A percentile compares a stretch with the other conserved stretches of the same genome.
These are phyloP conservation scores for Neria commutata DNA, from an alignment of 2,888 invertebrate species.

Conservation along the genomic window DNA sequence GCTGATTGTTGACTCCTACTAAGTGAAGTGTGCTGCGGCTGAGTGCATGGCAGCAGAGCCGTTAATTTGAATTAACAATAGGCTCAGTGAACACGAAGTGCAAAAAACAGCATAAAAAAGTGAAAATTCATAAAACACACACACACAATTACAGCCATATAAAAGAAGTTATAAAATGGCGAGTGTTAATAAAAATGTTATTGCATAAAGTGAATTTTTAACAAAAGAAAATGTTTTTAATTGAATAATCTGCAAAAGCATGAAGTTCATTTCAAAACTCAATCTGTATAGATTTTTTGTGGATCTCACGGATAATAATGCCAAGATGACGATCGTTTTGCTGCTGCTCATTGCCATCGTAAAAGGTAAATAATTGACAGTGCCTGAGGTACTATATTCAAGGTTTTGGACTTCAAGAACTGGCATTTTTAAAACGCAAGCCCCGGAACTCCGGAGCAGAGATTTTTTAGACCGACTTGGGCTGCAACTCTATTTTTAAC, in stretches of 20 bases:
- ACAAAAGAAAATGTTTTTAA: not conserved
- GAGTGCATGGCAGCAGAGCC: not conserved
- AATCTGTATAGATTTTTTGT: slow-evolving; percentile 38
- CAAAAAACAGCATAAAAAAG: slow-evolving; percentile 1
- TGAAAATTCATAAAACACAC: no score
- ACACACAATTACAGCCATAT: no score
- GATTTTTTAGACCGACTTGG: no score
- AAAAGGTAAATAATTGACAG: slow-evolving; percentile 44
- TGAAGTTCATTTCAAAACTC: slow-evolving; percentile 24
- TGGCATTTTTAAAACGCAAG: no score
- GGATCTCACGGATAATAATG: slow-evolving; percentile 45
- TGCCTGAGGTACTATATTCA: no score
- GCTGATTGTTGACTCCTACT: no score
- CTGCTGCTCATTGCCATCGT: slow-evolving; percentile 47
- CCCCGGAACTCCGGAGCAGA: no score
- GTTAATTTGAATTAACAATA: not conserved
- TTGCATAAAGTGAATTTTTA: not conserved
- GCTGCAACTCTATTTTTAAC: no score
- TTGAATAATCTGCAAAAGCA: not conserved
- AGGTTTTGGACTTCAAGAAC: no score
- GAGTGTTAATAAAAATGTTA: not conserved
- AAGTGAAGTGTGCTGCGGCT: not conserved
- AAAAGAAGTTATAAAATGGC: not conserved
- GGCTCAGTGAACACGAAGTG: not conserved
- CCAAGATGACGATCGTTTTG: slow-evolving; percentile 53